Percentiles rank a stretch among this genome's conserved stretches.
Evolutionary conservation across 1,140 invertebrate species (phyloP).

Genomic region (Nomia melanderi): DNA sequence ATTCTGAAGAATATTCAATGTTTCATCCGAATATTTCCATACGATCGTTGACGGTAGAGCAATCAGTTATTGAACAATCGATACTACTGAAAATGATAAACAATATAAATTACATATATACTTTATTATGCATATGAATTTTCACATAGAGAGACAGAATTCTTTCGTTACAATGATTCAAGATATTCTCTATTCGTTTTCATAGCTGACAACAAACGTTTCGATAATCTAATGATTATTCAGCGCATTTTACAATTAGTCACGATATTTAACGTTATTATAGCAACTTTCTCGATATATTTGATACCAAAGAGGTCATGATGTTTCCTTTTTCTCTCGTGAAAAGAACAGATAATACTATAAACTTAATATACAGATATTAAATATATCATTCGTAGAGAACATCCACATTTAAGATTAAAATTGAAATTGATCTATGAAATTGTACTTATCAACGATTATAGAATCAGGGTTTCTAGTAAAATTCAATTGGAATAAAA

Average conservation of each 20-base stretch:
- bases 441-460: slow-evolving; percentile 21
- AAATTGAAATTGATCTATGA: slow-evolving; percentile 33
- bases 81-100: not conserved
- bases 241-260: slow-evolving; percentile 44
- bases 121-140: slow-evolving; percentile 59
- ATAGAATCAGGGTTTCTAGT: not conserved
- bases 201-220: slow-evolving; percentile 50
- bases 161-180: slow-evolving; percentile 54
- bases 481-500: slow-evolving; percentile 34
- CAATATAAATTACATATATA: slow-evolving; percentile 60
- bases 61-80: not conserved
- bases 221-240: slow-evolving; percentile 53
- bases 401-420: slow-evolving; percentile 8
- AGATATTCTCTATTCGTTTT: slow-evolving; percentile 46
- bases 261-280: slow-evolving; percentile 18
- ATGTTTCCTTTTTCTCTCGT: slow-evolving; percentile 14
- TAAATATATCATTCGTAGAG: slow-evolving; percentile 15
- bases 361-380: slow-evolving; percentile 21
- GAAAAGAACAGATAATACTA: slow-evolving; percentile 5
- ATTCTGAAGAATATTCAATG: not conserved
- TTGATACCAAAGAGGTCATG: slow-evolving; percentile 43
- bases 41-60: not conserved
- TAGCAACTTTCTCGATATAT: slow-evolving; percentile 22
- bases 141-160: slow-evolving; percentile 64
- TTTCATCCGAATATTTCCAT: not conserved